Base-by-base conservation (phyloP, 92 coral and sea anemone species). In the Palythoa grandis region DNA sequence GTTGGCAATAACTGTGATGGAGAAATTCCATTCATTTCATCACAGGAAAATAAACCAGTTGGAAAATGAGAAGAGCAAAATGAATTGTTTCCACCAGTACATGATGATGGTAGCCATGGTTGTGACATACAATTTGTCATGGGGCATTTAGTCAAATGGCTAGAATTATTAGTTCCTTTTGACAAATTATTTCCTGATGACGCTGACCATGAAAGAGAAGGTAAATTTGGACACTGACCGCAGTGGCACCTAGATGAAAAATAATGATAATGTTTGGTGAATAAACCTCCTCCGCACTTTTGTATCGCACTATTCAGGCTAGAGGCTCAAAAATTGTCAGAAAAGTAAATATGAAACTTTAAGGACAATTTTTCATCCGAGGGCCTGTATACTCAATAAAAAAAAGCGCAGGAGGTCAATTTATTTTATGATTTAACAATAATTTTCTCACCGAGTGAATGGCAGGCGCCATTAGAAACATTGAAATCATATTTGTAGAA, bases 1-100 rank as follows among this genome's bases (percentile, higher is more conserved):
- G 96, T 92, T 1, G 92, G 89, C 37, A 89, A 87, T n/a, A 90
- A 88, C 77, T 91, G 93, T 0, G 92, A 73, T 25, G 94, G 82
- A 7, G 94, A 90, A 16, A 88, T 84, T 10, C 89, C 70, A 22
- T 88, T 91, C 35, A 89, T 86, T 83, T 93, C 94, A 70, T 88
- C 86, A 83, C 89, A 66, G 22, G 86, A 58, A 23, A 90, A 22
- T 63, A 90, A 72, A 67, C 88, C 90, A 15, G 92, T 88, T 0
- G 80, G 80, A 67, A 90, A 90, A 74, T 82, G 85, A 47, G 90
- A 79, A 16, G 85, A 70, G 3, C 82, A 61, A 39, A 79, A 77
- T 14, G 92, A 86, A 76, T 70, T 90, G 25, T 77, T 82, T 58
- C 60, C 85, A 54, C 61, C 47, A 15, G 74, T 80, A 22, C 85